phyloP scores from a whole-genome alignment of 53 echinoderm and acorn worm species.

The Echinarachnius parma region DNA sequence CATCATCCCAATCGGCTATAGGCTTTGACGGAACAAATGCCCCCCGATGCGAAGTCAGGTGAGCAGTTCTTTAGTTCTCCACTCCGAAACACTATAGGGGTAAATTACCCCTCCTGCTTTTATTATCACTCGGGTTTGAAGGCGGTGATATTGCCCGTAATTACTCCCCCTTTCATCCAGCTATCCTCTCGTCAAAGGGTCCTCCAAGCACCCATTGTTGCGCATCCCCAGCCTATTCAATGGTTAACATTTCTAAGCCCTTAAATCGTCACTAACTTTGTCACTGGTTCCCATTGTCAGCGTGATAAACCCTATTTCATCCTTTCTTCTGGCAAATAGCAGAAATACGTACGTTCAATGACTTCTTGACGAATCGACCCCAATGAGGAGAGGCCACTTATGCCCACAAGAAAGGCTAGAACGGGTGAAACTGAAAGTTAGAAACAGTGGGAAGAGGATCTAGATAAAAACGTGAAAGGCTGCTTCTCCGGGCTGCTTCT shows the following conservation, averaged over 20 bases:
- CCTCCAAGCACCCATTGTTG: not conserved
- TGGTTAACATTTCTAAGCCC: conserved; percentile 38
- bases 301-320: not conserved
- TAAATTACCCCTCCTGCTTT: conserved; percentile 29
- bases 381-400: too few species aligned
- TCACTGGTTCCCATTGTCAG: conserved; percentile 24
- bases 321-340: not conserved
- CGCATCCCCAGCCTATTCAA: conserved; percentile 4
- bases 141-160: conserved; percentile 28
- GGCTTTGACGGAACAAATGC: conserved; percentile 23
- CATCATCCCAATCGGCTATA: conserved; percentile 29
- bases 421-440: too few species aligned
- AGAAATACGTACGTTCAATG: not conserved
- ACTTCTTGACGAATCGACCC: not conserved
- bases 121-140: conserved; percentile 5
- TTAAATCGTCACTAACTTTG: conserved; percentile 47
- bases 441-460: too few species aligned
- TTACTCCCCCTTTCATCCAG: conserved; percentile 24
- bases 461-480: too few species aligned
- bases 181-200: not conserved
- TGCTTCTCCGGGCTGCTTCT: too few species aligned
- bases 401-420: too few species aligned
- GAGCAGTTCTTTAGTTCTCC: not conserved
- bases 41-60: not conserved
- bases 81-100: conserved; percentile 7